Evolutionary conservation across 2,888 invertebrate species (phyloP), one percentile per base, ranked within the genome.

Genomic region (Trichopria drosophilae): DNA sequence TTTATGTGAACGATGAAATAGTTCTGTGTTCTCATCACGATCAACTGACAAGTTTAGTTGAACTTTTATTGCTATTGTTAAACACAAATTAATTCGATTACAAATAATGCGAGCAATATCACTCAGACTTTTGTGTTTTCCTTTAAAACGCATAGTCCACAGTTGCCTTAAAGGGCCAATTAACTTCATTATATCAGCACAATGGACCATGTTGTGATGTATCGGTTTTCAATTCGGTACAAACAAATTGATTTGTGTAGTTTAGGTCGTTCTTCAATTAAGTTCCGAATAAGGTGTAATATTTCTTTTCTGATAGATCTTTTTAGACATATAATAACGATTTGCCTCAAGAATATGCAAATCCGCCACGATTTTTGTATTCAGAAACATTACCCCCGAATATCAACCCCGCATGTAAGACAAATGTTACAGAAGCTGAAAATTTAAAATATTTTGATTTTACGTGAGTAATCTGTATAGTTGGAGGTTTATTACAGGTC

Each of bases 201-300:
- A 65, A 48, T 67, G 66, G 6, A 23, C 19, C 7, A 63, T 24
- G 52, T 52, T 59, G 37, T 65, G 64, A 46, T 58, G 60, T 47
- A 63, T 65, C 2, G 59, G 57, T 44, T 53, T 55, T 34, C 59
- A 18, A 2, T 12, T 39, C 22, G 47, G 31, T n/a, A 31, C 31
- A 15, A 31, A 24, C 35, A 44, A 57, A 22, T 16, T 40, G 47
- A 55, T n/a, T n/a, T 51, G 53, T 50, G 55, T 7, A 52, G 4
- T n/a, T 49, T 22, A 26, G 51, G 22, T 26, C 45, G 47, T 41
- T 41, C 31, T 29, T 46, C 24, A 41, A 47, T 18, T 34, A 44
- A 20, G 43, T 36, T 29, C 39, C 42, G 52, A 22, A 61, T 36
- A 24, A 46, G 37, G 1, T 39, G 3, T 9, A 7, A 16, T 12